Percentiles rank a stretch among this genome's conserved stretches.
Conservation (phyloP, 2,888 invertebrate genomes). For the Carpatolechia fugitivella region DNA sequence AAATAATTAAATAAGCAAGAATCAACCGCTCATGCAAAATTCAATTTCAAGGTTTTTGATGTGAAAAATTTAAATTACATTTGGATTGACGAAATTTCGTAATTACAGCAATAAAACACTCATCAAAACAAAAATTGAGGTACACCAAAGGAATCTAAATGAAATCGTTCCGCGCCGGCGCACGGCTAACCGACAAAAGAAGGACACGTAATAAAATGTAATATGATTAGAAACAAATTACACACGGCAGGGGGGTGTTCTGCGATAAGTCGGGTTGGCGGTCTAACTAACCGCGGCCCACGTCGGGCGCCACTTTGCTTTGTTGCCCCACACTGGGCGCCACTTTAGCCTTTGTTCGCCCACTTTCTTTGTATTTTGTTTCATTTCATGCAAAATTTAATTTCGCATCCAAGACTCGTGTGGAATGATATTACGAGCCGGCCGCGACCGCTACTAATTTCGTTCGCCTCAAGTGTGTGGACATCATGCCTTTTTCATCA, state of each 20-base stretch:
- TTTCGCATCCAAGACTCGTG: conserved; percentile 78
- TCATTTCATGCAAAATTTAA: conserved; percentile 79
- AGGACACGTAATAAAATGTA: conserved; percentile 47
- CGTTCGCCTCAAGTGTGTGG: conserved; percentile 73
- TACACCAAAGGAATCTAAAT: conserved; percentile 13
- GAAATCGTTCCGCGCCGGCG: conserved; percentile 16
- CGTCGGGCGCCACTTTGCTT: conserved; percentile 9
- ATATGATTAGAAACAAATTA: conserved; percentile 76
- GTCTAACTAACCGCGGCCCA: conserved; percentile 60
- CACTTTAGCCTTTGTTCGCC: conserved; percentile 50
- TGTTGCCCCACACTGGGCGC: conserved; percentile 29
- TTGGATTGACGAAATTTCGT: neutral
- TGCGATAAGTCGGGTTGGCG: conserved; percentile 52
- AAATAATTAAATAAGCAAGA: no score
- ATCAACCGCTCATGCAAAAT: neutral
- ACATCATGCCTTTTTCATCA: conserved; percentile 77
- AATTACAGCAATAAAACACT: conserved; percentile 9
- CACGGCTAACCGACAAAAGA: conserved; percentile 13
- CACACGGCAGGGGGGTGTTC: conserved; percentile 39
- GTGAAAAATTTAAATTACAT: neutral
- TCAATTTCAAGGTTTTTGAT: neutral
- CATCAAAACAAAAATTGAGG: conserved; percentile 16
- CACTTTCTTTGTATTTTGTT: conserved; percentile 77
- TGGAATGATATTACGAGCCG: conserved; percentile 69
- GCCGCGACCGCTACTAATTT: conserved; percentile 69